These are phyloP conservation scores for Noctua janthina DNA, from an alignment of 2,888 invertebrate species.

Conservation along the genomic window DNA sequence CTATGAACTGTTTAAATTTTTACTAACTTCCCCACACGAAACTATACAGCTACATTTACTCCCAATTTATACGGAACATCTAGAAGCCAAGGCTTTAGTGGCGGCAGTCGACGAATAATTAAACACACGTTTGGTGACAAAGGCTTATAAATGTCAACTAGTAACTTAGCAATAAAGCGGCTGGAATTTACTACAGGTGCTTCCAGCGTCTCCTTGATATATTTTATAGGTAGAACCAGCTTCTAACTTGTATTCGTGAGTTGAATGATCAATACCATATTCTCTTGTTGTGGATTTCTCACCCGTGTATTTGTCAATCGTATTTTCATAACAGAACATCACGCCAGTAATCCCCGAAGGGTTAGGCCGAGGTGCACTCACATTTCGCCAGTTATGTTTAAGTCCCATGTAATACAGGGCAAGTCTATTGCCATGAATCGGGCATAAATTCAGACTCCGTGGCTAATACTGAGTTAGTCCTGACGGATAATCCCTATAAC, in stretches of 20 bases:
- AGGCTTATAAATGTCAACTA: constrained; percentile 59
- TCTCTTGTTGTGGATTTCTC: neutral
- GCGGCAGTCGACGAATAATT: constrained; percentile 49
- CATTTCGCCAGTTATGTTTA: too few relatives aligned
- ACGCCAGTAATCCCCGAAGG: too few relatives aligned
- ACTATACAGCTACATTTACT: neutral
- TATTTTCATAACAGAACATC: neutral
- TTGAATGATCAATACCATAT: neutral
- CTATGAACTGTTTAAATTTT: neutral
- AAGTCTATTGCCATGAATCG: too few relatives aligned
- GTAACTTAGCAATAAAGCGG: constrained; percentile 50
- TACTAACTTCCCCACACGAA: neutral
- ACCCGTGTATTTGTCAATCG: neutral
- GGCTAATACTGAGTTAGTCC: too few relatives aligned
- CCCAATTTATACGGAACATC: constrained; percentile 13
- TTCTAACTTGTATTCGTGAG: neutral
- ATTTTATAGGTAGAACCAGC: constrained; percentile 2
- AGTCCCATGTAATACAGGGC: too few relatives aligned
- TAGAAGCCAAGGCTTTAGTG: constrained; percentile 29
- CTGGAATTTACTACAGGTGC: constrained; percentile 41
- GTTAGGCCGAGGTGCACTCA: too few relatives aligned
- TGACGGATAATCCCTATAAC: too few relatives aligned
- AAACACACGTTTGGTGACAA: constrained; percentile 53
- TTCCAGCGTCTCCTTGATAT: constrained; percentile 34
- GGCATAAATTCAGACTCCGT: too few relatives aligned